These are phyloP conservation scores for Lepidocyrtinus sp. DNA, from an alignment of 2,888 invertebrate genomes.

Conservation along the genomic window DNA sequence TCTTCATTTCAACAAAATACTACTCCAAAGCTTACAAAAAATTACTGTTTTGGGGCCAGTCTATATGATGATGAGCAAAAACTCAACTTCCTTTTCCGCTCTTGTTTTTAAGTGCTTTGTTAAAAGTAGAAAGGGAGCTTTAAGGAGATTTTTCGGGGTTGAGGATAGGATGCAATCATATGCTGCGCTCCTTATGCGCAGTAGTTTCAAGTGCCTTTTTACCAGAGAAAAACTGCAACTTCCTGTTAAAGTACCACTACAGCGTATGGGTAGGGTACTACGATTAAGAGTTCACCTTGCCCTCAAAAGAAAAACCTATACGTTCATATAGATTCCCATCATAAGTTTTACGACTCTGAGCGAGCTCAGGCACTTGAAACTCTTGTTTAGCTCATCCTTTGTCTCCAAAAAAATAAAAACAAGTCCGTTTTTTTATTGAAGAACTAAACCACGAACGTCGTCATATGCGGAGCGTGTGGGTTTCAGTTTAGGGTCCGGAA, in stretches of 20 bases:
- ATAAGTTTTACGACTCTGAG: neutral
- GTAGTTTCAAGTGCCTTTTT: neutral
- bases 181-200: too few relatives aligned
- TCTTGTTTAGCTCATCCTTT: neutral
- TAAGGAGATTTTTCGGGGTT: neutral
- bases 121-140: neutral
- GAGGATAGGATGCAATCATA: too few relatives aligned
- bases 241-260: neutral
- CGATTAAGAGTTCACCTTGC: constrained; percentile 45
- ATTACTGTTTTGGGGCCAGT: too few relatives aligned
- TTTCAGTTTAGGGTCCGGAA: constrained; percentile 42
- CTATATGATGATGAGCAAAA: neutral
- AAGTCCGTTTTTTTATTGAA: neutral
- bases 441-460: constrained; percentile 3
- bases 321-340: neutral
- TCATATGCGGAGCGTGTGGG: constrained; percentile 44
- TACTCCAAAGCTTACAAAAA: too few relatives aligned
- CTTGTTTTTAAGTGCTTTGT: neutral
- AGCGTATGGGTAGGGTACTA: neutral
- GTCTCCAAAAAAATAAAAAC: neutral
- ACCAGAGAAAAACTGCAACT: neutral
- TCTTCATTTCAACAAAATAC: too few relatives aligned
- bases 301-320: constrained; percentile 38
- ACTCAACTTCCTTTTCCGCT: neutral
- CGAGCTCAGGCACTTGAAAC: too few relatives aligned